Percentiles rank a stretch among this genome's conserved stretches.
These are phyloP conservation scores for Physocephala rufipes DNA, from an alignment of 2,888 invertebrate genomes.

Conservation along the genomic window DNA sequence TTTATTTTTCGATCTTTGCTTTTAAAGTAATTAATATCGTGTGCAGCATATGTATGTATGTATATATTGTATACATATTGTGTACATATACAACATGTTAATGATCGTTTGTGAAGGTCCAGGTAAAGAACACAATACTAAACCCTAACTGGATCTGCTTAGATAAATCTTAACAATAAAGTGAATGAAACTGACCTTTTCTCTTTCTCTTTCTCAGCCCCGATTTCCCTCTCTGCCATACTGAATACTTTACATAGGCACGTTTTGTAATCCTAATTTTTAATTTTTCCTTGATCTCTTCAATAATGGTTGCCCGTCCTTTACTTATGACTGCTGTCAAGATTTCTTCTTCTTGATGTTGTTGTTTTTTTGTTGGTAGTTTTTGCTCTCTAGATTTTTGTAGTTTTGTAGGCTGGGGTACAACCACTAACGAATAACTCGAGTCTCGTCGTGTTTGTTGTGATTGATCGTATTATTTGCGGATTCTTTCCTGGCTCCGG, in stretches of 20 bases:
- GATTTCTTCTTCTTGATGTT: not conserved
- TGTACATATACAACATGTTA: too few species aligned
- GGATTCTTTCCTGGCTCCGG: not conserved
- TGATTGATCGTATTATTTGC: not conserved
- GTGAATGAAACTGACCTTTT: too few species aligned
- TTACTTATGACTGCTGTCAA: constrained; percentile 3
- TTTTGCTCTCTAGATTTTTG: constrained; percentile 1
- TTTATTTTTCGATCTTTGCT: too few species aligned
- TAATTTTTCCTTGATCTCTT: constrained; percentile 26
- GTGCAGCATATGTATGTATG: too few species aligned
- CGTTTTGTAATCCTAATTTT: constrained; percentile 16
- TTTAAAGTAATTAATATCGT: too few species aligned
- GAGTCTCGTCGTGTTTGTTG: not conserved
- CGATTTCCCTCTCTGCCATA: too few species aligned
- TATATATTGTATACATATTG: too few species aligned
- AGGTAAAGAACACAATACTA: not conserved
- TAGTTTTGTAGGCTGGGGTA: not conserved
- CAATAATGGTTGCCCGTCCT: not conserved
- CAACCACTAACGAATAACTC: not conserved
- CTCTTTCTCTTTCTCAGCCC: too few species aligned
- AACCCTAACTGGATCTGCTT: not conserved
- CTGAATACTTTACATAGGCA: too few species aligned
- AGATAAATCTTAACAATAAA: too few species aligned
- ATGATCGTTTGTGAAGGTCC: not conserved
- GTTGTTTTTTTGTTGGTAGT: constrained; percentile 5